Evolutionary conservation across 1,140 invertebrate species (phyloP).

Genomic region (Dinothrombium tinctorium): DNA sequence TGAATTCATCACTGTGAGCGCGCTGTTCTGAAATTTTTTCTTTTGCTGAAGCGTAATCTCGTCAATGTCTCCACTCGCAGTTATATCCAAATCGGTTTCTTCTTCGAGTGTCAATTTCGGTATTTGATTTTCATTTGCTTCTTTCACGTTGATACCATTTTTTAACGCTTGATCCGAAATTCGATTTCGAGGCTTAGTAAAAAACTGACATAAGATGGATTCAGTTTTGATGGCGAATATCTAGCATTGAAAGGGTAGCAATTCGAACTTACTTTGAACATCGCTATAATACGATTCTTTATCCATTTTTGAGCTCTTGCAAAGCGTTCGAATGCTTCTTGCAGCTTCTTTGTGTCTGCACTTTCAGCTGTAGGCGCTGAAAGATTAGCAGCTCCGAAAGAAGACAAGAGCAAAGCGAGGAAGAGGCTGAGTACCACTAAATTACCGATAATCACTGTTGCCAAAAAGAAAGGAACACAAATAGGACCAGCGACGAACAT

Average conservation of each 20-base stretch:
- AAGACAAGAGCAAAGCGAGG: constrained; percentile 91
- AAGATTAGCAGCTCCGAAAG: constrained; percentile 84
- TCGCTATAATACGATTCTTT: constrained; percentile 25
- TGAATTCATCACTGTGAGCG: too few species aligned
- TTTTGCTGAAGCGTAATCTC: too few species aligned
- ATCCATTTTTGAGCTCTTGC: constrained; percentile 68
- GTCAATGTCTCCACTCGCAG: too few species aligned
- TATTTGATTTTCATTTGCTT: too few species aligned
- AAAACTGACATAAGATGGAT: constrained; percentile 5
- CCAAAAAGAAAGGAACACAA: constrained; percentile 37
- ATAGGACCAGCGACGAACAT: constrained; percentile 81
- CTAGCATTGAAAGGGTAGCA: too few species aligned
- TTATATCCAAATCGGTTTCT: too few species aligned
- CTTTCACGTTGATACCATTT: too few species aligned
- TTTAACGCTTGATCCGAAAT: too few species aligned
- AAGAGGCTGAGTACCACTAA: constrained; percentile 95
- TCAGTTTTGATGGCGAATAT: too few species aligned
- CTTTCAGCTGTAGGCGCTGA: constrained; percentile 26
- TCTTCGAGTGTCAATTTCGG: too few species aligned
- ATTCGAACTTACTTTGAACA: too few species aligned
- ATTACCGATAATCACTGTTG: constrained; percentile 95
- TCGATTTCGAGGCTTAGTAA: neutral
- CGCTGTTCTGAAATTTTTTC: too few species aligned
- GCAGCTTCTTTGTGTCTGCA: constrained; percentile 82
- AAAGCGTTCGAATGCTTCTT: constrained; percentile 88